Base-by-base conservation (phyloP, 2,113 vertebrate genomes). In the Stigmatopora nigra region DNA sequence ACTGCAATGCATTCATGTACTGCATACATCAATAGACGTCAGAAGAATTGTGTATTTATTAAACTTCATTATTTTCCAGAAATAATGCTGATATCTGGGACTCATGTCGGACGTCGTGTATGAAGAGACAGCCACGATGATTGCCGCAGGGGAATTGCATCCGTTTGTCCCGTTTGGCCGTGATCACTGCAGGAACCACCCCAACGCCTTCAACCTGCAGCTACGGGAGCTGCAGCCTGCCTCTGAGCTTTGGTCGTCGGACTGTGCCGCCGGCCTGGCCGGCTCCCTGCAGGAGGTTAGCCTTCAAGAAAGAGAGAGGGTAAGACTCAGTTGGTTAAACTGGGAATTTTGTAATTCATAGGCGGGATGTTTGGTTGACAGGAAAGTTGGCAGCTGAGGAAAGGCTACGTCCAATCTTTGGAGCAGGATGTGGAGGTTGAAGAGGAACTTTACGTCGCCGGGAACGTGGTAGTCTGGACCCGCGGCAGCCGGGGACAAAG, bases 1-100 rank as follows among this genome's bases (percentile, higher is more conserved):
- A 31, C 25, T 31, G 25, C 25, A 31, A 31, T 31, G 25, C 25
- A 31, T 31, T 31, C 25, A 31, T 31, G 25, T 31, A 31, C 25
- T 31, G 25, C 25, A 31, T 31, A 31, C 25, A 31, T 31, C 25
- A 31, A 31, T 31, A 2, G 25, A 31, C 25, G 25, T 31, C 25
- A 31, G 25, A 31, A 31, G 25, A 31, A 31, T 3, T 31, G 14
- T 58, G 11, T 58, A 36, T 58, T 35, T 4, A 17, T 17, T 38
- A 41, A n/a, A 2, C 7, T 5, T 5, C 14, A 41, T 36, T 47
- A 10, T 22, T 5, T 25, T 64, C 5, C 80, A 92, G 94, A 95
- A 97, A 98, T 98, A 98, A 99, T 98, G 95, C 94, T 95, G 95
- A 99, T 97, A 98, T 94, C 92, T 93, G 93, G 92, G 91, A 95